Evolutionary conservation across 2,797 vertebrate genomes (phyloP).

Genomic region (Liparis tanakae): DNA sequence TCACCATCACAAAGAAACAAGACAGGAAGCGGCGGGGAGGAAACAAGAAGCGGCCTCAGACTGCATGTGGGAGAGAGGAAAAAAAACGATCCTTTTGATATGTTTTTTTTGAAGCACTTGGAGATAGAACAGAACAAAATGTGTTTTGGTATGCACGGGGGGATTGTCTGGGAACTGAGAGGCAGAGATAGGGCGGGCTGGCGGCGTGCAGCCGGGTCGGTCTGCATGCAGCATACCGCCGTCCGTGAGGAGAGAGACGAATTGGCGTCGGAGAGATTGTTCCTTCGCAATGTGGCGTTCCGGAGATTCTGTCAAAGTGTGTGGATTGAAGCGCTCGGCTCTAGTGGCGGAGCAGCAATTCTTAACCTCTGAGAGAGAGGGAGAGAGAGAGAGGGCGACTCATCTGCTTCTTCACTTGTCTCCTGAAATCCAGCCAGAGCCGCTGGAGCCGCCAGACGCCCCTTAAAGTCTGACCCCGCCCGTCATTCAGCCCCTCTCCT

Average conservation of each 20-base stretch:
- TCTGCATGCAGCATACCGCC: conserved; percentile 40
- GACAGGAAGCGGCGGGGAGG: conserved; percentile 51
- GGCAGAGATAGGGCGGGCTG: conserved; percentile 40
- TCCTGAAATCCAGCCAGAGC: conserved; percentile 41
- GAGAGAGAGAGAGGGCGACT: conserved; percentile 37
- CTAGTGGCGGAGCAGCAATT: conserved; percentile 41
- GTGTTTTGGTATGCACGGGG: conserved; percentile 54
- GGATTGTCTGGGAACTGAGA: conserved; percentile 50
- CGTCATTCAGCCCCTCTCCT: conserved; percentile 21
- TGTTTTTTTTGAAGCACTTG: conserved; percentile 48
- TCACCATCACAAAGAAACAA: conserved; percentile 56
- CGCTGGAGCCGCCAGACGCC: conserved; percentile 34
- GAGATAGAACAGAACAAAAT: conserved; percentile 44
- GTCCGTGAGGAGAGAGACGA: conserved; percentile 22
- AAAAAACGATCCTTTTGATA: conserved; percentile 63
- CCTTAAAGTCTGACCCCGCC: conserved; percentile 22
- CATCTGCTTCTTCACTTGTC: conserved; percentile 30
- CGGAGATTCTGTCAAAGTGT: conserved; percentile 61
- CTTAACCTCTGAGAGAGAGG: conserved; percentile 44
- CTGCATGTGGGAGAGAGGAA: conserved; percentile 27
- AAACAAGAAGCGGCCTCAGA: conserved; percentile 52
- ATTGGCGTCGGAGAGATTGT: conserved; percentile 36
- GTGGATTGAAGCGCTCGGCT: conserved; percentile 56
- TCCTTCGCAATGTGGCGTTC: conserved; percentile 46
- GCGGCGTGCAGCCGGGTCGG: conserved; percentile 25